Base-by-base conservation (phyloP, 1,140 invertebrate genomes). In the Pectinophora gossypiella region DNA sequence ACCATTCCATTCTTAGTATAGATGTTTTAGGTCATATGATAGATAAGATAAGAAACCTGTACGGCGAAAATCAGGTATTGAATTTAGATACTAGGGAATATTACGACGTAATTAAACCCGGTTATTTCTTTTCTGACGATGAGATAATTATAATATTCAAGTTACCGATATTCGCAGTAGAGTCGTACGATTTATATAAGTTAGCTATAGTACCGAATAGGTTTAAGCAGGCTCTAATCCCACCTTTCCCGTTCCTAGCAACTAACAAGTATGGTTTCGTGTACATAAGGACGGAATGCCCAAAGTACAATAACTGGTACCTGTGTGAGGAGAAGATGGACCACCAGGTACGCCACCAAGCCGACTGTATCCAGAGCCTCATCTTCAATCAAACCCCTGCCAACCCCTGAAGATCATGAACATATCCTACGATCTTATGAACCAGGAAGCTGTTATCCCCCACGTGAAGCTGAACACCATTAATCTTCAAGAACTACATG, bases 261-360 rank as follows among this genome's bases (percentile, higher is more conserved):
- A 70, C 52, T 18, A 51, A 55, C 27, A 46, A 51, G 50, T 54
- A 54, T 20, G n/a, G 22, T 21, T 62, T 54, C 19, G 56, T 68
- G 65, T 74, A 74, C 56, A 55, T 60, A 43, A 53, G 55, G 49
- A 47, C 56, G 18, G 56, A 58, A 58, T 67, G 57, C 52, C 56
- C 58, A 51, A 68, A 68, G 53, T 53, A 42, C 3, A 64, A 32
- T 32, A 54, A 15, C 47, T 48, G 36, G 45, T 56, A 59, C 55
- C 57, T 65, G 35, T 69, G 59, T 23, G 59, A 61, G 19, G 13
- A 53, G 40, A n/a, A 48, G 15, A 35, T 42, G 2, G 43, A 32
- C 32, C 44, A 48, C 12, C 64, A 56, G 44, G 23, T 61, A 1
- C 50, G 61, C 3, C 50, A 46, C 7, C 44, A 59, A 35, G 32